Conservation (phyloP, 2,113 vertebrate species). For the Pandion haliaetus region DNA sequence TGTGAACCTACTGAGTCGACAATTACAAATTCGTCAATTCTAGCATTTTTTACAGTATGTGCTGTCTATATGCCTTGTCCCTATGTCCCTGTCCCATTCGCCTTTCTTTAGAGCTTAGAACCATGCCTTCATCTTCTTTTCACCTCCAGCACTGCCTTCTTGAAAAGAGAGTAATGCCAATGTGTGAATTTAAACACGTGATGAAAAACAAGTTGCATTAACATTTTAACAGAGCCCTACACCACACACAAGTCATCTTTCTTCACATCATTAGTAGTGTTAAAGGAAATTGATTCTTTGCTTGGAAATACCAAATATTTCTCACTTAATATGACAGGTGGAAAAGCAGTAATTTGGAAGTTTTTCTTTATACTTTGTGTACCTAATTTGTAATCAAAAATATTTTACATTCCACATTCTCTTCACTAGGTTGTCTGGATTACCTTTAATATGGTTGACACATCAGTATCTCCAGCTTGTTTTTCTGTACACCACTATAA, state of each 20-base stretch:
- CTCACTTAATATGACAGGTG: background rate
- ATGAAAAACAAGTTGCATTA: background rate
- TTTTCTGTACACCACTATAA: background rate
- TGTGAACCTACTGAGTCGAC: background rate
- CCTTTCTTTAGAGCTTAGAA: background rate
- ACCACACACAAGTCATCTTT: background rate
- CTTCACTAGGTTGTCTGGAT: background rate
- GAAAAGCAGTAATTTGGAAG: background rate
- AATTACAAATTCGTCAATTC: background rate
- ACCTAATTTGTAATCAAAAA: background rate
- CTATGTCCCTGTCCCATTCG: no score
- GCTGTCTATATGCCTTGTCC: background rate
- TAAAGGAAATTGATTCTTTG: background rate
- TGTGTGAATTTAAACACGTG: background rate
- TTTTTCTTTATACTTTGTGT: background rate
- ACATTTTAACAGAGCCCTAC: background rate
- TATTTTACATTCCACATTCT: background rate
- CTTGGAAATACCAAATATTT: background rate
- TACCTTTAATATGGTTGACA: background rate
- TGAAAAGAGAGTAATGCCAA: background rate
- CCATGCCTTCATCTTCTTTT: background rate
- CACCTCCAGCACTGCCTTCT: background rate
- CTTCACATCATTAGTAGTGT: background rate
- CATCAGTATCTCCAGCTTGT: background rate
- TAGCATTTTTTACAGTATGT: background rate